Base-by-base conservation (phyloP, 1,140 invertebrate species). In the Drosophila auraria region DNA sequence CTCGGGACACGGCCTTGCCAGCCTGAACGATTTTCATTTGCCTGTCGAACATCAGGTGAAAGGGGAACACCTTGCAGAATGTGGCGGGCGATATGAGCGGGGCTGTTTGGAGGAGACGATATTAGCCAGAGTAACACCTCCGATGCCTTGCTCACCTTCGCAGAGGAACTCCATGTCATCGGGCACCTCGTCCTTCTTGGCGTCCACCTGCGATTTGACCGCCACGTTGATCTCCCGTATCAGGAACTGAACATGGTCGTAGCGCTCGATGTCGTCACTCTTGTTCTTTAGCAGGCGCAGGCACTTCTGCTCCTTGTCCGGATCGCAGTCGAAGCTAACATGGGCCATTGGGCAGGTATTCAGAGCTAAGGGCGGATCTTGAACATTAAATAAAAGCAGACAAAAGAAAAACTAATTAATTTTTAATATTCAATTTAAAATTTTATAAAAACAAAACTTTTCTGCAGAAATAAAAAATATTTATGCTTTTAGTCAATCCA, bases 61-160 rank as follows among this genome's bases (percentile, higher is more conserved):
- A 99, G 14, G 98, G 98, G 93, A 99, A 99, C 3, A 98, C 96
- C 58, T 96, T 95, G 93, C 97, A 98, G 94, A 99, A 99, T 14
- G 98, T 98, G 11, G 96, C 95, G 15, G 98, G 97, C 91, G 97
- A 97, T 53, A 98, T 97, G 93, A 97, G 97, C 94, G 97, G 94
- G 78, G 97, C 97, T 97, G 93, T 36, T 94, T 93, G 53, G 12
- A 33, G 23, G 3, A 3, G 25, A 44, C 44, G 17, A 65, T n/a
- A 27, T 6, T 78, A 76, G 63, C 53, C 25, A 38, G 64, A 78
- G 58, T 54, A 73, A 49, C 9, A 47, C 56, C 4, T 11, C 0
- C 3, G 6, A 40, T 15, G 2, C 3, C 3, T 3, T n/a, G 15
- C 44, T 70, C 59, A 92, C 92, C 91, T 89, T 93, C 92, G 58